Evolutionary conservation across 2,113 vertebrate genomes (phyloP), one percentile per base, ranked within the genome.

Genomic region (Trematomus loennbergii): DNA sequence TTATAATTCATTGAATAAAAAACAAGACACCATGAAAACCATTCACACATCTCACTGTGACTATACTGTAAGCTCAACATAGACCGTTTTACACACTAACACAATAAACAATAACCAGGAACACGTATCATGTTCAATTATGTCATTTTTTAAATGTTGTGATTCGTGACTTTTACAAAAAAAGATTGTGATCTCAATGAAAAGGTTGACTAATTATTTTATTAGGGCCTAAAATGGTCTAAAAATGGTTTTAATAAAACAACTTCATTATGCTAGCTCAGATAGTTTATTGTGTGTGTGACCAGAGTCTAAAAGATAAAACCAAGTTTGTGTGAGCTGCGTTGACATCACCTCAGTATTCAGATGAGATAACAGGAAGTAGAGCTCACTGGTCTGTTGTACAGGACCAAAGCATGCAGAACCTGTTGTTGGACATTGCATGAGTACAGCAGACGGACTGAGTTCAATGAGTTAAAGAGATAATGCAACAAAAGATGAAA

Each of bases 401-500:
- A 13, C 66, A 81, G 43, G 62, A 65, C 48, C 59, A 62, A 78
- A 73, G 61, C 71, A 80, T 16, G 90, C 65, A 36, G 54, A 81
- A 82, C 87, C 87, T 79, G 89, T 91, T 87, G 55, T 20, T 80
- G 20, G 75, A 79, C n/a, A 54, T 52, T 61, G 52, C 33, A 57
- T 66, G 50, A 48, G 72, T 75, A 43, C 69, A 75, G 58, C 55
- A 61, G 61, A 61, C 67, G 64, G 67, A 73, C 48, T 49, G 16
- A 88, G 64, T 29, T 13, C 49, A 53, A 13, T 43, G 50, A 70
- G 60, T 46, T 53, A 20, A 49, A 62, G 45, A 90, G 85, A 92
- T 90, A 93, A 85, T 72, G 69, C 86, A 93, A 90, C 90, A 92
- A 92, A 59, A 91, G 76, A 46, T 79, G 81, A 82, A 85, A 88